Conservation (phyloP, 2,888 invertebrate species). For the Colostygia pectinataria region DNA sequence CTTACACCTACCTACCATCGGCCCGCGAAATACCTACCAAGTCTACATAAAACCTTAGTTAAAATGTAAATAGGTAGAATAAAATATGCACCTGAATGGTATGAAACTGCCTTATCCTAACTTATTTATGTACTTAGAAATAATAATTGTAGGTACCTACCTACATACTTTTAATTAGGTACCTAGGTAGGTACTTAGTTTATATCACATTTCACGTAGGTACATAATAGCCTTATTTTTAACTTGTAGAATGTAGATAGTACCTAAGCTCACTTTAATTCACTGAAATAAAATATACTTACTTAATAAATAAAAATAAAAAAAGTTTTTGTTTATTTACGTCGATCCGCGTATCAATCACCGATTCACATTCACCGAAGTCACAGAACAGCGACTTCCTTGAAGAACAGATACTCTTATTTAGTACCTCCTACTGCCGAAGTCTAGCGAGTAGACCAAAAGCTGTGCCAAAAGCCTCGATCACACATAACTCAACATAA, state of each 20-base stretch:
- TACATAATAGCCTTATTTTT: slow-evolving; percentile 82
- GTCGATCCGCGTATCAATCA: too few relatives aligned
- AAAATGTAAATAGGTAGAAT: slow-evolving; percentile 64
- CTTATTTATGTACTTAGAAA: slow-evolving; percentile 9
- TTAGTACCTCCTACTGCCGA: too few relatives aligned
- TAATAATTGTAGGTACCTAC: slow-evolving; percentile 16
- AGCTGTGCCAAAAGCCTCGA: too few relatives aligned
- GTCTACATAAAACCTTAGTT: slow-evolving; percentile 46
- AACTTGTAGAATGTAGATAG: slow-evolving; percentile 62
- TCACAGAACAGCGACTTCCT: too few relatives aligned
- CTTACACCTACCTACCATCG: too few relatives aligned
- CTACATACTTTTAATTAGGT: neutral
- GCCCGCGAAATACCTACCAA: too few relatives aligned
- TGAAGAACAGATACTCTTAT: too few relatives aligned
- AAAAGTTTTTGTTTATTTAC: too few relatives aligned
- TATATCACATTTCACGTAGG: slow-evolving; percentile 69
- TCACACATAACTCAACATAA: too few relatives aligned
- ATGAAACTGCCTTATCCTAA: slow-evolving; percentile 77
- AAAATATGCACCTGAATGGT: slow-evolving; percentile 64
- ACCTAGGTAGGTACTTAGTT: neutral
- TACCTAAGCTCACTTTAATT: slow-evolving; percentile 50
- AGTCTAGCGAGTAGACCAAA: too few relatives aligned
- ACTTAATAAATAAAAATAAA: too few relatives aligned
- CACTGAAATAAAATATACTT: slow-evolving; percentile 50
- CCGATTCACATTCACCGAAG: too few relatives aligned